Evolutionary conservation across 2,797 vertebrate genomes (phyloP).

Genomic region (Antrozous pallidus): DNA sequence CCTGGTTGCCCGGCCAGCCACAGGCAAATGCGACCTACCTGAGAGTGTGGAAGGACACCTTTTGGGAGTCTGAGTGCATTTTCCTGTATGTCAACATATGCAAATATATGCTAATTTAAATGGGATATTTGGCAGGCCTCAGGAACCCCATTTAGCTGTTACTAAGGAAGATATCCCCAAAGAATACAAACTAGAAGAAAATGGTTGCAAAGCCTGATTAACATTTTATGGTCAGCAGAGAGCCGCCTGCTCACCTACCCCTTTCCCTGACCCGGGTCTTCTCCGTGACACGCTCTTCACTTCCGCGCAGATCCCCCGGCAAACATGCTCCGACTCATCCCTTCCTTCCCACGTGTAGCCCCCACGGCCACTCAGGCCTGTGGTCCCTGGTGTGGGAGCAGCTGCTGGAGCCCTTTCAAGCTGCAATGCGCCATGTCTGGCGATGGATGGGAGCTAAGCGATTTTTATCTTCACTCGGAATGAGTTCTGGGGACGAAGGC

Average conservation of each 20-base stretch:
- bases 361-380: neutral
- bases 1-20: neutral
- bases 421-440: constrained; percentile 15
- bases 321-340: neutral
- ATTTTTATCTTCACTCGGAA: neutral
- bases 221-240: constrained; percentile 44
- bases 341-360: neutral
- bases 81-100: constrained; percentile 58
- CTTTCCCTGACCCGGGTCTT: neutral
- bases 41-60: neutral
- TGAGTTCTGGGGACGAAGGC: constrained; percentile 43
- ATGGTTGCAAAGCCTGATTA: constrained; percentile 43
- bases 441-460: neutral
- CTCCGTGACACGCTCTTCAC: neutral
- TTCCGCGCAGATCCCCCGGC: neutral
- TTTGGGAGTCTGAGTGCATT: neutral
- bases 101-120: constrained; percentile 74
- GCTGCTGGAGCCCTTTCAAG: constrained; percentile 21
- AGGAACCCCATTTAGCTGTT: constrained; percentile 69
- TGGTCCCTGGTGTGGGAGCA: neutral
- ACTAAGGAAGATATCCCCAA: constrained; percentile 57
- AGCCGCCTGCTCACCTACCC: constrained; percentile 56
- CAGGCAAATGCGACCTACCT: neutral
- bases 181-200: constrained; percentile 71
- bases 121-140: constrained; percentile 67